Evolutionary conservation across 2,888 invertebrate species (phyloP), one percentile per base, ranked within the genome.

Genomic region (Xestia rhomboidea): DNA sequence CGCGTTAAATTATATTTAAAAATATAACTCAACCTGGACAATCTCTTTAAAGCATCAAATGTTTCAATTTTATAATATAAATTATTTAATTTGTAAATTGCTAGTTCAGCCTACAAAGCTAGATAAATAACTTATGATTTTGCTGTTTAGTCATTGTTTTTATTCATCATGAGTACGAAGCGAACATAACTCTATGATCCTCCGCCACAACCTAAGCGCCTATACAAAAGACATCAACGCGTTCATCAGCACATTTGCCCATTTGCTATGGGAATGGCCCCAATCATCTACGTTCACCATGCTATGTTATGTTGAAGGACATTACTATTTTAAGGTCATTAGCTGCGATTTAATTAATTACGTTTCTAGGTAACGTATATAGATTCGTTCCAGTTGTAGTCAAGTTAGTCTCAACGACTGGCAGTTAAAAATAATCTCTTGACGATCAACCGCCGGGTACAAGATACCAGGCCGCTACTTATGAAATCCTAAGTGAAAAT

Each of bases 161-260:
- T 18, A 68, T 68, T 18, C 10, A 51, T 10, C 27, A 11, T 11
- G 18, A 41, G 15, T n/a, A 54, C 46, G 21, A 46, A 46, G 7
- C 46, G 21, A 7, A 18, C 46, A 46, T 46, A 21, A 46, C 21
- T 21, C 21, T 24, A 46, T 21, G 1, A 18, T 18, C 2, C 21
- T 21, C 7, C 21, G 21, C 21, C 24, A 46, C 30, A 46, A 60
- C 44, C 27, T 13, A 4, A 18, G 4, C n/a, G 38, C 30, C 1
- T 68, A 51, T 76, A 73, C 73, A 75, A 81, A 87, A 87, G 85
- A 87, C 84, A 81, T 85, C 85, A 84, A 85, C 85, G 85, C 87
- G 74, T 67, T 34, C 49, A 8, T 7, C 11, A 2, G 13, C 24
- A 41, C n/a, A 63, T 67, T 63, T 24, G 51, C 38, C n/a, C 5